Conservation (phyloP, 2,113 vertebrate species). For the Agapornis roseicollis region DNA sequence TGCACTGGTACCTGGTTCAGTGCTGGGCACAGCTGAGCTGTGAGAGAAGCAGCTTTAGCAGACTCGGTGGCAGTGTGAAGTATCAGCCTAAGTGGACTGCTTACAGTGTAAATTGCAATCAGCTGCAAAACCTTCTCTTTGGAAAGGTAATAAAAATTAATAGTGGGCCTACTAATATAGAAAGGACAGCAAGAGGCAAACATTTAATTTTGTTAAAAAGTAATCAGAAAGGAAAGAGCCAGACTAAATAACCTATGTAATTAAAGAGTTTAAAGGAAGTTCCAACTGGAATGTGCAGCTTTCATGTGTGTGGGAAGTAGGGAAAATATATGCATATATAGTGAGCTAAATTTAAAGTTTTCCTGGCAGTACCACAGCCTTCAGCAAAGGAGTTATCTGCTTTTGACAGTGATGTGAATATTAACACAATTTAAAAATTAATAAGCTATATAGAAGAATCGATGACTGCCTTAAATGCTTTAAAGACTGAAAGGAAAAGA, state of each 20-base stretch:
- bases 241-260: conserved; percentile 67
- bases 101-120: conserved; percentile 20
- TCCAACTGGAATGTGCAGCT: conserved; percentile 31
- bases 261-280: conserved; percentile 61
- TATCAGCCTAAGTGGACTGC: background rate
- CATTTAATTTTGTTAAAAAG: conserved; percentile 58
- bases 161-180: conserved; percentile 54
- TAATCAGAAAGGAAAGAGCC: conserved; percentile 33
- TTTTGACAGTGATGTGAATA: conserved; percentile 50
- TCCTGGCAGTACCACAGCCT: conserved; percentile 30
- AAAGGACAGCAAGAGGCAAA: conserved; percentile 53
- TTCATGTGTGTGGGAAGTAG: conserved; percentile 32
- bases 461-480: background rate
- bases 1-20: background rate
- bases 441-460: conserved; percentile 30
- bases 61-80: conserved; percentile 9
- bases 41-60: background rate
- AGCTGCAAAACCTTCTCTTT: conserved; percentile 34
- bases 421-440: conserved; percentile 40
- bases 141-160: conserved; percentile 63
- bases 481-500: background rate
- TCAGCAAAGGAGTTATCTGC: conserved; percentile 47
- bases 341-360: conserved; percentile 56
- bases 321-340: conserved; percentile 35
- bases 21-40: background rate